Percentiles rank a stretch among this genome's conserved stretches.
phyloP scores from a whole-genome alignment of 1,140 invertebrate species.

The Chrysopa pallens region DNA sequence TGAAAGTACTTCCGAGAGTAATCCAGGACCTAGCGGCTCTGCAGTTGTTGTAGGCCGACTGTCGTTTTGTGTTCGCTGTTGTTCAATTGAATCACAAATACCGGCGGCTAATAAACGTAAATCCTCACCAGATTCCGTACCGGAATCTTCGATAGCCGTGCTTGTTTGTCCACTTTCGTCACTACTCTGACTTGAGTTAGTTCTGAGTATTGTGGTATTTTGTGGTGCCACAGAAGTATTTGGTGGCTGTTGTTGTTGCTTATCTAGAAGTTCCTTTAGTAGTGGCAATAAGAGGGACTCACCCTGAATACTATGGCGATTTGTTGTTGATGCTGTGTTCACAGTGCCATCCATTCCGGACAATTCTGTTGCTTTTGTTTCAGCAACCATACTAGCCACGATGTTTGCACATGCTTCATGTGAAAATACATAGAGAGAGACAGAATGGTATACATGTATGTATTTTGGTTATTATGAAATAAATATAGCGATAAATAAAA shows the following conservation, averaged over 20 bases:
- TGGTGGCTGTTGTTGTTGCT: constrained; percentile 7
- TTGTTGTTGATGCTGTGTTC: not conserved
- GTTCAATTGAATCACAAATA: constrained; percentile 14
- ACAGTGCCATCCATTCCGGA: constrained; percentile 12
- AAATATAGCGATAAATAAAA: not conserved
- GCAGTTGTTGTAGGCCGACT: not conserved
- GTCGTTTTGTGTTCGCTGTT: not conserved
- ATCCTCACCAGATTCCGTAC: constrained; percentile 49
- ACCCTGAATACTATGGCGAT: constrained; percentile 20
- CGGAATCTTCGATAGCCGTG: constrained; percentile 32
- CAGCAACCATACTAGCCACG: constrained; percentile 29
- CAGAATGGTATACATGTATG: not conserved
- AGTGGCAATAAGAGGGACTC: constrained; percentile 38
- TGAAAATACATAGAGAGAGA: constrained; percentile 9
- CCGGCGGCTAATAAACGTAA: constrained; percentile 23
- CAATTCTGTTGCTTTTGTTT: constrained; percentile 17
- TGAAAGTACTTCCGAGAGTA: constrained; percentile 60
- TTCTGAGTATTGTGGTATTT: constrained; percentile 4
- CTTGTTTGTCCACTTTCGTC: constrained; percentile 9
- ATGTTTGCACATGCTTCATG: constrained; percentile 33
- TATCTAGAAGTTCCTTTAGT: constrained; percentile 33
- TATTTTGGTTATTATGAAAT: not conserved
- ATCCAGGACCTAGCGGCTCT: constrained; percentile 18
- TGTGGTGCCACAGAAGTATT: not conserved
- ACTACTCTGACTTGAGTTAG: constrained; percentile 10